Evolutionary conservation across 2,113 vertebrate genomes (phyloP).

Genomic region (Cettia cetti): DNA sequence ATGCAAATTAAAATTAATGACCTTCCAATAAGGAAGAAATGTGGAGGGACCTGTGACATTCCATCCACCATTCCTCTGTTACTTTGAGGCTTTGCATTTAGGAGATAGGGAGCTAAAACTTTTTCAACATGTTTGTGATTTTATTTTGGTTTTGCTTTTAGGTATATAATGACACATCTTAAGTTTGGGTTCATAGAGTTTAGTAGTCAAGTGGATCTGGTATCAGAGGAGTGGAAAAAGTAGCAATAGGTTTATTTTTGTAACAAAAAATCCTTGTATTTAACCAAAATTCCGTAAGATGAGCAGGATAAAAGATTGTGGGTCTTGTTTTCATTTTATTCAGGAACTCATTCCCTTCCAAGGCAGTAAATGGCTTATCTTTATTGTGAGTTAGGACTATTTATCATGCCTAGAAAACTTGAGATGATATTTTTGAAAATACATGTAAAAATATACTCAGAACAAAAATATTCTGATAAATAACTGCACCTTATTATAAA

Average conservation of each 20-base stretch:
- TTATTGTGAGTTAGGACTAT: background rate
- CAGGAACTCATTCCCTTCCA: background rate
- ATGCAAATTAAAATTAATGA: slow-evolving; percentile 2
- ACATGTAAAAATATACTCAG: background rate
- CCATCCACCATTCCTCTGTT: background rate
- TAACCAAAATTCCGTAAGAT: background rate
- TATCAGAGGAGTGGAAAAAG: background rate
- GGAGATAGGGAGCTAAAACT: background rate
- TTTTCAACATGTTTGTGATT: background rate
- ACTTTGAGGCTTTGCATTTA: background rate
- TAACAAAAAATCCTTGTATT: background rate
- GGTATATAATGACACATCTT: background rate
- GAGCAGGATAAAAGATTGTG: no score
- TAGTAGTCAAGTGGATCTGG: background rate
- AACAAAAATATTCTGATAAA: background rate
- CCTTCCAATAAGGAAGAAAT: background rate
- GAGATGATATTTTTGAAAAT: background rate
- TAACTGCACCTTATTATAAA: background rate
- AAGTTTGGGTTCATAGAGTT: background rate
- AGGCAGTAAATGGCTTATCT: background rate
- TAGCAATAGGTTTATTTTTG: background rate
- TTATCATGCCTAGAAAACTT: background rate
- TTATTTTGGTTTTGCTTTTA: background rate
- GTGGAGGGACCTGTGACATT: background rate
- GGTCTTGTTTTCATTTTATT: background rate